These are phyloP conservation scores for Hydroisotoma schaefferi DNA, from an alignment of 2,888 invertebrate species.

Conservation along the genomic window DNA sequence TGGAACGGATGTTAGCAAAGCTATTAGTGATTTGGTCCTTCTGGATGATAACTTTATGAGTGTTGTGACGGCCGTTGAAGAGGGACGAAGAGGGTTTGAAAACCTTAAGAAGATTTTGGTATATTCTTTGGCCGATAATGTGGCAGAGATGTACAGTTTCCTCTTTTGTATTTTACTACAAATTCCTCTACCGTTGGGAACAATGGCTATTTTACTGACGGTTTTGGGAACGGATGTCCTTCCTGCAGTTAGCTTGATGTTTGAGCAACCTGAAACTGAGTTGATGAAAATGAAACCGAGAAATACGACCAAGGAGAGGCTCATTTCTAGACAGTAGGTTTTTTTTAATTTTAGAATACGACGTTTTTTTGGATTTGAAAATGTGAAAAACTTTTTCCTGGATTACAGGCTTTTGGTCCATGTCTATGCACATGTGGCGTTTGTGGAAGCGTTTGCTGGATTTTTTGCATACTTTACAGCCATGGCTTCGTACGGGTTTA, in stretches of 20 bases:
- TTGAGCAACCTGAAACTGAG: constrained; percentile 86
- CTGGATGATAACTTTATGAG: constrained; percentile 57
- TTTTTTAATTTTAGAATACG: not conserved
- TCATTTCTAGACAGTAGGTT: not conserved
- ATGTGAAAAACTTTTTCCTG: constrained; percentile 63
- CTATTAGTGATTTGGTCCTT: constrained; percentile 58
- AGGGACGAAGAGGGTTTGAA: constrained; percentile 52
- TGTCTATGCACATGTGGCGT: constrained; percentile 99
- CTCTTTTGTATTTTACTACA: constrained; percentile 54
- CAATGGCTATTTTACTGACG: constrained; percentile 57
- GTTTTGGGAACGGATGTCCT: constrained; percentile 57
- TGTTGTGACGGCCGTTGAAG: constrained; percentile 57
- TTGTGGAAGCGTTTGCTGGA: constrained; percentile 99
- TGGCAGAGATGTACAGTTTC: constrained; percentile 57
- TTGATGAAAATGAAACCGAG: constrained; percentile 91
- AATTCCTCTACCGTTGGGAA: constrained; percentile 56
- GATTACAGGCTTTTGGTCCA: constrained; percentile 96
- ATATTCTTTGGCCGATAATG: constrained; percentile 57
- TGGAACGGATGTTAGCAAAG: constrained; percentile 58
- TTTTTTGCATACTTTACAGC: constrained; percentile 99
- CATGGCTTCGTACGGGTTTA: constrained; percentile 99
- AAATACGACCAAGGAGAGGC: constrained; percentile 76
- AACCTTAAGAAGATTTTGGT: constrained; percentile 58
- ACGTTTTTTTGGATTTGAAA: not conserved
- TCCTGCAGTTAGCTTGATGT: constrained; percentile 88